phyloP scores from a whole-genome alignment of 2,797 vertebrate species.

The Acrossocheilus wenchowensis region DNA sequence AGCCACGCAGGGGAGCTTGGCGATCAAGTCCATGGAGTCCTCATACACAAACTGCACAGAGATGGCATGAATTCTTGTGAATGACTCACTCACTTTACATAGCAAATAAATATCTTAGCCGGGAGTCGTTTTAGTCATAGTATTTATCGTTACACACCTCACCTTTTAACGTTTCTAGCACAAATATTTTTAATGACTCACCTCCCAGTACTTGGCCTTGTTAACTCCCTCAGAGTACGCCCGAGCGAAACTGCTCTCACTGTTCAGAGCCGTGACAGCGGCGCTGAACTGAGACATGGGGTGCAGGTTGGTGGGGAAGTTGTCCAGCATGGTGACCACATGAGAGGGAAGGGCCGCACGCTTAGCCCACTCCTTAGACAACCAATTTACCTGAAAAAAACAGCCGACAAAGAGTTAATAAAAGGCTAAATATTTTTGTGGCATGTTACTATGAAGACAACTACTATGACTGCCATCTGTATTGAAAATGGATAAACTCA shows the following conservation, averaged over 20 bases:
- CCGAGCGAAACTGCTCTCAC: conserved; percentile 92
- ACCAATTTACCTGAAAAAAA: conserved; percentile 87
- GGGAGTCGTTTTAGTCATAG: neutral
- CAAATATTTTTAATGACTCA: conserved; percentile 64
- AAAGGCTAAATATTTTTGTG: neutral
- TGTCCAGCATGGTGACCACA: conserved; percentile 97
- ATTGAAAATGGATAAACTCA: neutral
- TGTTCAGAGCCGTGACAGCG: conserved; percentile 94
- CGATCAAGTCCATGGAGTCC: conserved; percentile 97
- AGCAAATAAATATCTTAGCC: neutral
- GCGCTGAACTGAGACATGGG: conserved; percentile 98
- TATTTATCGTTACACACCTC: neutral
- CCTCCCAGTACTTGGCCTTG: conserved; percentile 97
- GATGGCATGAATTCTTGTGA: neutral
- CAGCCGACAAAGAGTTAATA: neutral
- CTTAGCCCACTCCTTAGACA: conserved; percentile 95
- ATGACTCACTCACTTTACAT: neutral
- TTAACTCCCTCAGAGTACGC: conserved; percentile 92
- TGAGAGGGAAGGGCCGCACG: conserved; percentile 94
- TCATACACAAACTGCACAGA: conserved; percentile 87
- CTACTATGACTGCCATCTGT: neutral
- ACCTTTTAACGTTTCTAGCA: neutral
- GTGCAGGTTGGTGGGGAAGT: conserved; percentile 96
- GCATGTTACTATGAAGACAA: too few relatives aligned
- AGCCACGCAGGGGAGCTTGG: conserved; percentile 95